Conservation (phyloP, 2,797 vertebrate genomes). For the Cossypha caffra region DNA sequence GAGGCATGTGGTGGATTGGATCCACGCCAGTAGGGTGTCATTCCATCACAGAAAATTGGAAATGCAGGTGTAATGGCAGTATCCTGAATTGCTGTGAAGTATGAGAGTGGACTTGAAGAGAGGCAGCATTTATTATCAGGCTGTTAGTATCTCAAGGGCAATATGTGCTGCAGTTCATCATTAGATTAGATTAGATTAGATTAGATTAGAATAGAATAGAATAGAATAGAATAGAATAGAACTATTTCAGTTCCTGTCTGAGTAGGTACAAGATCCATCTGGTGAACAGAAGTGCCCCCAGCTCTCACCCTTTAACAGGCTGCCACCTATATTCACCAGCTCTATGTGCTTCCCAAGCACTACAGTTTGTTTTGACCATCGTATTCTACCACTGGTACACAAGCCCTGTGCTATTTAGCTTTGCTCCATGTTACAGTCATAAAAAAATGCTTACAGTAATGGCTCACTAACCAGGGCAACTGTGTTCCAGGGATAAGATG, state of each 20-base stretch:
- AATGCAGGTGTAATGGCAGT: not conserved
- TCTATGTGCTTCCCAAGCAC: not conserved
- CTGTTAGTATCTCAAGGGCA: not conserved
- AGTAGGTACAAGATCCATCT: not conserved
- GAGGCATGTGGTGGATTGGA: not conserved
- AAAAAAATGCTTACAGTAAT: not conserved
- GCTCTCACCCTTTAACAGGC: not conserved
- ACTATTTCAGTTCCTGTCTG: not conserved
- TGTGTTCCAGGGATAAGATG: not conserved
- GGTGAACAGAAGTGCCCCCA: not conserved
- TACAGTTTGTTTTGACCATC: not conserved
- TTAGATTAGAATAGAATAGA: not conserved
- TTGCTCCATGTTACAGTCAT: not conserved
- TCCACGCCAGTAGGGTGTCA: not conserved
- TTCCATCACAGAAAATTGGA: not conserved
- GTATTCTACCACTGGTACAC: rapidly evolving
- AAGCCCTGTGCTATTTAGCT: not conserved
- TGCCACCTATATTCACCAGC: not conserved
- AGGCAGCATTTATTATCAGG: not conserved
- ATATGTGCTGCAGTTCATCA: not conserved
- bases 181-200: not conserved
- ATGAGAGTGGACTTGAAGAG: not conserved
- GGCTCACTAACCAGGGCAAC: not conserved
- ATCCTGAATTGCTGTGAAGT: not conserved
- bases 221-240: not conserved